These are phyloP conservation scores for Empis livida DNA, from an alignment of 2,888 invertebrate species.

Conservation along the genomic window DNA sequence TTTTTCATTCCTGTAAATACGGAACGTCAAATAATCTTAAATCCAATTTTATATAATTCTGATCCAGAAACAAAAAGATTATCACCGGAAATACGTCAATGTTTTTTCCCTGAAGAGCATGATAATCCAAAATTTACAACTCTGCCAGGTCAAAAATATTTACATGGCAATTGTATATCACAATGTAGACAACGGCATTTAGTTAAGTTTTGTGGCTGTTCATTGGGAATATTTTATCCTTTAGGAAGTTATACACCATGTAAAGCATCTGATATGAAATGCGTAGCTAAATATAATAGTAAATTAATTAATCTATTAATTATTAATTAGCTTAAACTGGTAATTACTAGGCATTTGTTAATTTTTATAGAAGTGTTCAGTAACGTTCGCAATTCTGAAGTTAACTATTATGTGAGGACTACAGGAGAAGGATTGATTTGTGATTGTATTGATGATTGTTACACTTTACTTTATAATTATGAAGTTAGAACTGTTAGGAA, in stretches of 20 bases:
- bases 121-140: constrained; percentile 3
- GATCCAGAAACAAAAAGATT: constrained; percentile 6
- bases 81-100: constrained; percentile 8
- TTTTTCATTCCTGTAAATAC: constrained; percentile 9
- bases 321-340: no score
- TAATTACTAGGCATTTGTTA: background rate
- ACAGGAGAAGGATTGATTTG: constrained; percentile 9
- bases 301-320: background rate
- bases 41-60: constrained; percentile 10
- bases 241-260: constrained; percentile 9
- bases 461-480: constrained; percentile 9
- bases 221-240: constrained; percentile 9
- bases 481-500: constrained; percentile 3
- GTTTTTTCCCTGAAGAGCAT: constrained; percentile 8
- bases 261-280: constrained; percentile 8
- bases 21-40: constrained; percentile 8
- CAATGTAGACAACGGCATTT: constrained; percentile 11
- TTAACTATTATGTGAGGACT: constrained; percentile 2
- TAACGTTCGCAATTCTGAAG: constrained; percentile 3
- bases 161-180: constrained; percentile 10
- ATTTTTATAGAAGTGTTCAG: background rate
- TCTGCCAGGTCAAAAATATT: constrained; percentile 9
- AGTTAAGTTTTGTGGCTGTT: constrained; percentile 10
- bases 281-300: constrained; percentile 9
- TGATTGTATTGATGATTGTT: constrained; percentile 10